A percentile compares a stretch with the other conserved stretches of the same genome.
Evolutionary conservation across 2,113 vertebrate genomes (phyloP).

Genomic region (Poecilia latipinna): DNA sequence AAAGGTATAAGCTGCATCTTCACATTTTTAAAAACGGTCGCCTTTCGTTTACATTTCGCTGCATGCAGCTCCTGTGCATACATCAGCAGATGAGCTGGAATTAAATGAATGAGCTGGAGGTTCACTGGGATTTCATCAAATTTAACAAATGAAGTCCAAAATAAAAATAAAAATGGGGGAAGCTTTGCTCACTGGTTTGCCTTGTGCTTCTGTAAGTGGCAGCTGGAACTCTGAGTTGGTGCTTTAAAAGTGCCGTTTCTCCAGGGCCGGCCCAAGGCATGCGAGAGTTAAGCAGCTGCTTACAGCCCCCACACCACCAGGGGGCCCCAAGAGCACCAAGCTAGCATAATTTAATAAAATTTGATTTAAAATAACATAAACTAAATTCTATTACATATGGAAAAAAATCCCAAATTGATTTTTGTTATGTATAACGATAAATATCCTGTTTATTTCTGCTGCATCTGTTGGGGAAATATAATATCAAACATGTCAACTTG

Average conservation of each 20-base stretch:
- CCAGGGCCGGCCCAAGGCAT: no score
- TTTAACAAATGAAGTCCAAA: conserved; percentile 39
- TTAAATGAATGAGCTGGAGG: conserved; percentile 10
- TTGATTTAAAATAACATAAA: no score
- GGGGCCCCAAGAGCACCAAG: no score
- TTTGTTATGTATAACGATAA: no score
- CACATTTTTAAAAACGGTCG: conserved; percentile 50
- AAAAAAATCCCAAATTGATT: no score
- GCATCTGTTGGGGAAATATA: no score
- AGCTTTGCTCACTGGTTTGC: conserved; percentile 24
- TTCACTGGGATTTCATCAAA: conserved; percentile 22
- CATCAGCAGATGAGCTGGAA: conserved; percentile 13
- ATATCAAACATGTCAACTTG: no score
- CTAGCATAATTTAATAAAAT: no score
- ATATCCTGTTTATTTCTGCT: no score
- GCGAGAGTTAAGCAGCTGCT: no score
- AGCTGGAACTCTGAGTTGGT: conserved; percentile 52
- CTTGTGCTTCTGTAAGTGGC: conserved; percentile 62
- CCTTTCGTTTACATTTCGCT: conserved; percentile 23
- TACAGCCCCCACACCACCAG: no score
- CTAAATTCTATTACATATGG: no score
- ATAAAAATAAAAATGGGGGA: conserved; percentile 29
- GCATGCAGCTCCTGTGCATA: conserved; percentile 45
- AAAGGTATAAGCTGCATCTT: conserved; percentile 74
- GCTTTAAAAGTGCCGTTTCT: conserved; percentile 51